These are phyloP conservation scores for Aramus guarauna DNA, from an alignment of 2,113 vertebrate species.

Conservation along the genomic window DNA sequence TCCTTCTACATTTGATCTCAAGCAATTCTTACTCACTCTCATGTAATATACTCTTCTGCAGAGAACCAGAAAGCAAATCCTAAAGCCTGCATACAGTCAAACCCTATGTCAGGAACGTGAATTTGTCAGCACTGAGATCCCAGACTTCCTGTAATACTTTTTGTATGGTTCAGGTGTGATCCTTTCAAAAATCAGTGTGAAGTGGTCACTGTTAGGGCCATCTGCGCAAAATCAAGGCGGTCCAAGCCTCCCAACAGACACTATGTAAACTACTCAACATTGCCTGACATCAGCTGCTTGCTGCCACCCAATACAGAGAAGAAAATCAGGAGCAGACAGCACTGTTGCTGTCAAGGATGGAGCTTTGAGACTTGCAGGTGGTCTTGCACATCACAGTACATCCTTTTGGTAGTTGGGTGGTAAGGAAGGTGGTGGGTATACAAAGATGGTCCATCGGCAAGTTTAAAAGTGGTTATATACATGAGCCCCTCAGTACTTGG, in stretches of 20 bases:
- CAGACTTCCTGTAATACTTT: neutral
- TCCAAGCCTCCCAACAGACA: neutral
- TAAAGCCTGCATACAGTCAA: neutral
- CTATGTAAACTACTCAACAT: neutral
- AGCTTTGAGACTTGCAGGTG: neutral
- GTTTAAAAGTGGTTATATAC: neutral
- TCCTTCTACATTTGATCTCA: neutral
- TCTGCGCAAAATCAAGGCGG: neutral
- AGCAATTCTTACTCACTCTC: neutral
- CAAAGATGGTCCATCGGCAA: neutral
- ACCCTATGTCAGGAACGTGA: neutral
- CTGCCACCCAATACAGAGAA: neutral
- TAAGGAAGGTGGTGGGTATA: neutral
- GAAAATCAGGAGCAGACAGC: neutral
- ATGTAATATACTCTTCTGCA: neutral
- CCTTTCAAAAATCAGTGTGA: neutral
- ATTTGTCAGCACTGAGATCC: neutral
- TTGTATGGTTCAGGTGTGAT: neutral
- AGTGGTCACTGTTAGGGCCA: neutral
- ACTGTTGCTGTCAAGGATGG: neutral
- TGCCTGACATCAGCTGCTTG: neutral
- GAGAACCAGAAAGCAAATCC: neutral
- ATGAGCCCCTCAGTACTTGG: neutral
- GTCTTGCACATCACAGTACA: neutral
- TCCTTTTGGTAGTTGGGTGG: neutral